Conservation (phyloP, 2,113 vertebrate species). For the Brachyhypopomus gauderio region DNA sequence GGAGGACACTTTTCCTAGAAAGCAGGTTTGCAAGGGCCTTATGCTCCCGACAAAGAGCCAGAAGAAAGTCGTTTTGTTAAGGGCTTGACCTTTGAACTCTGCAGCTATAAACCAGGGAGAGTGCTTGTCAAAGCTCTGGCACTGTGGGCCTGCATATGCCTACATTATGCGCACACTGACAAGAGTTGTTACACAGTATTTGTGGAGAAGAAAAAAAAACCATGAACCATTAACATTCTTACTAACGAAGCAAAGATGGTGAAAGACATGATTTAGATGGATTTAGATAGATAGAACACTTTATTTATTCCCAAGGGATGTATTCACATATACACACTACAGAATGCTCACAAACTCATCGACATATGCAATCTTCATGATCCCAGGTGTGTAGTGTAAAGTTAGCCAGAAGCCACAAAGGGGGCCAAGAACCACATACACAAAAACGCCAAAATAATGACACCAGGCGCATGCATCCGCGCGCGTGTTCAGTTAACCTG, state of each 20-base stretch:
- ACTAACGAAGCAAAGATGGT: neutral
- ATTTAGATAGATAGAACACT: no score
- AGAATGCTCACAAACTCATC: no score
- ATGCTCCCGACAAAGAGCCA: slow-evolving; percentile 38
- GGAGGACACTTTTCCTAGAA: slow-evolving; percentile 57
- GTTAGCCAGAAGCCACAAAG: no score
- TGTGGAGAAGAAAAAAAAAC: neutral
- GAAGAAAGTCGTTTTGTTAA: slow-evolving; percentile 43
- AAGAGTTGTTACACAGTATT: neutral
- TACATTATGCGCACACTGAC: neutral
- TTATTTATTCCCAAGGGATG: no score
- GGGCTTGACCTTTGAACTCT: slow-evolving; percentile 56
- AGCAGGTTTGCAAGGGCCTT: slow-evolving; percentile 40
- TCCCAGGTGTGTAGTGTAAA: no score
- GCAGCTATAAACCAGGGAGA: slow-evolving; percentile 30
- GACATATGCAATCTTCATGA: no score
- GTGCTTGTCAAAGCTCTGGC: slow-evolving; percentile 19
- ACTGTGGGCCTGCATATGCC: neutral
- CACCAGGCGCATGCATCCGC: no score
- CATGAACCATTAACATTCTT: neutral
- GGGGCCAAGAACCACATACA: no score
- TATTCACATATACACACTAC: no score
- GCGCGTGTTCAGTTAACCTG: no score
- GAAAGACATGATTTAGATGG: no score
- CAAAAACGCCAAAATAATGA: no score